phyloP scores from a whole-genome alignment of 2,888 invertebrate genomes.

The Doris montereyensis region DNA sequence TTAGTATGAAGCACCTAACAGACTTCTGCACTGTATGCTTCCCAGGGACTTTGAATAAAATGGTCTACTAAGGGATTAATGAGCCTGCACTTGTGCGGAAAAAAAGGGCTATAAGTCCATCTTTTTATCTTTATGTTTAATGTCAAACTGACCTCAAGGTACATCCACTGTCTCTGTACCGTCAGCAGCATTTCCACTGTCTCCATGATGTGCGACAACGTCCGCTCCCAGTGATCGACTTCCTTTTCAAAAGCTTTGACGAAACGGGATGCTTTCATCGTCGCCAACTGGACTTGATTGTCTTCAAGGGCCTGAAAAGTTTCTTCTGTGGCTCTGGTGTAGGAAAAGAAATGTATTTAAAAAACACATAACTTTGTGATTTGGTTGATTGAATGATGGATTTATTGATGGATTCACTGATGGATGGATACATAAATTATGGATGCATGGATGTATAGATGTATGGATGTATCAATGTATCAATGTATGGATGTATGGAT shows the following conservation, averaged over 20 bases:
- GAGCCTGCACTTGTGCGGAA: too few relatives aligned
- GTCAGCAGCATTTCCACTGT: conserved; percentile 85
- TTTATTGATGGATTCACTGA: too few relatives aligned
- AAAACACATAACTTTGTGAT: background rate
- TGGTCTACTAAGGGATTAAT: too few relatives aligned
- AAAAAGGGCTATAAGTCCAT: too few relatives aligned
- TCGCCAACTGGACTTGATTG: conserved; percentile 85
- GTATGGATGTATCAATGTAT: too few relatives aligned
- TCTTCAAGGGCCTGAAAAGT: conserved; percentile 87
- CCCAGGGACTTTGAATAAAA: too few relatives aligned
- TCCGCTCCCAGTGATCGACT: conserved; percentile 90
- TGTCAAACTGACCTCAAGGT: conserved; percentile 81
- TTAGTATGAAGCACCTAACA: too few relatives aligned
- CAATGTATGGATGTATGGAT: background rate
- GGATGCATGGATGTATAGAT: too few relatives aligned
- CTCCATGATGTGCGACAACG: conserved; percentile 86
- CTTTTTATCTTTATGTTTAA: too few relatives aligned
- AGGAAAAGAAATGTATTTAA: background rate
- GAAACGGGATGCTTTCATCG: conserved; percentile 87
- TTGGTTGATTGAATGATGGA: background rate
- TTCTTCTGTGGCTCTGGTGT: conserved; percentile 79
- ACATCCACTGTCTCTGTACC: conserved; percentile 89
- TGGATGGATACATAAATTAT: too few relatives aligned
- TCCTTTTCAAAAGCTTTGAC: conserved; percentile 88
- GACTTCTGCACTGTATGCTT: too few relatives aligned